Conservation (phyloP, 2,113 vertebrate genomes). For the Diphyllodes magnificus region DNA sequence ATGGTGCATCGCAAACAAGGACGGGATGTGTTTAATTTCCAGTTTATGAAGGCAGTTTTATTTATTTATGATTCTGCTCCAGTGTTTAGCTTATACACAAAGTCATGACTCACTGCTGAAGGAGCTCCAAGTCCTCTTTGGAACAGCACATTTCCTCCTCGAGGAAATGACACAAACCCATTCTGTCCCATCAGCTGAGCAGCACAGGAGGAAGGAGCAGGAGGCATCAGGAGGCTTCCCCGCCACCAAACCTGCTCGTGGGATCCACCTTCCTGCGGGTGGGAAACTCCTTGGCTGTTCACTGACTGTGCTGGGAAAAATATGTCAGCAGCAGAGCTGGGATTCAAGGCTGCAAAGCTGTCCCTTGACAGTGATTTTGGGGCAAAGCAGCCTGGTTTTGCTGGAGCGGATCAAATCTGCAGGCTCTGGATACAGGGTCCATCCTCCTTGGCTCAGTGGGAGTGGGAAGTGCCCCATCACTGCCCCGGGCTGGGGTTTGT, state of each 20-base stretch:
- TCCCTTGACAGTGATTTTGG: neutral
- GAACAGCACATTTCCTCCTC: constrained; percentile 21
- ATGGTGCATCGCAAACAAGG: neutral
- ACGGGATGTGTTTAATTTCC: constrained; percentile 45
- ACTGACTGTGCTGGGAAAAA: neutral
- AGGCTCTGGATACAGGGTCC: neutral
- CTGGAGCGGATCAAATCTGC: rapidly evolving
- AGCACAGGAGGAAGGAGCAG: neutral
- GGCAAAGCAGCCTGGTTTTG: neutral
- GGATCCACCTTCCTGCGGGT: neutral
- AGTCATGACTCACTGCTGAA: constrained; percentile 43
- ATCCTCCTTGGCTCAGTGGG: rapidly evolving
- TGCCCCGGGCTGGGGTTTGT: neutral
- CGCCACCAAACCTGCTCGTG: rapidly evolving
- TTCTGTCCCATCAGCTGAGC: neutral
- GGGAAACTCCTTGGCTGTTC: neutral
- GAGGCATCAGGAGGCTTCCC: neutral
- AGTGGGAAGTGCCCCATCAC: rapidly evolving
- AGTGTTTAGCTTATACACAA: constrained; percentile 40
- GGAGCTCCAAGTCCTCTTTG: constrained; percentile 10
- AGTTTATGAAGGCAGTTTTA: constrained; percentile 38
- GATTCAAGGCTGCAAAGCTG: neutral
- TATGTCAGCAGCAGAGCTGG: neutral
- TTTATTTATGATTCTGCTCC: constrained; percentile 56
- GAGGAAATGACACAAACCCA: constrained; percentile 20